phyloP scores from a whole-genome alignment of 2,113 vertebrate genomes.

The Bostrychus sinensis region DNA sequence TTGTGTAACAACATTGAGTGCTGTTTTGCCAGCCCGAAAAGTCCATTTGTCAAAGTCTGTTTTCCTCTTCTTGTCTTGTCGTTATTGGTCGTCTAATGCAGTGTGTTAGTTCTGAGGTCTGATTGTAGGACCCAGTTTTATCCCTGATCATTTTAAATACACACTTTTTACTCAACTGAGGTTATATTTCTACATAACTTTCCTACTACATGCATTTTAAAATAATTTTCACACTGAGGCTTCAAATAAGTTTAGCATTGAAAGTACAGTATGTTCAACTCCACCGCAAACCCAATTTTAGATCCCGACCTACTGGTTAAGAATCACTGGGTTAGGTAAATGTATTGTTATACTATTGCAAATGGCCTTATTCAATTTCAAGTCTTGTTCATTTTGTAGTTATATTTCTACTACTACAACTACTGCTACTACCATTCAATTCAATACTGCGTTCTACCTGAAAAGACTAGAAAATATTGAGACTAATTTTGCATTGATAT shows the following conservation, averaged over 20 bases:
- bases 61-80: conserved; percentile 10
- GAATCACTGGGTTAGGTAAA: too few relatives aligned
- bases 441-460: not conserved
- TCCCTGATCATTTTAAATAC: not conserved
- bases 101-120: conserved; percentile 1
- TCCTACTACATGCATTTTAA: not conserved
- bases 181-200: not conserved
- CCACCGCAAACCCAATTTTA: too few relatives aligned
- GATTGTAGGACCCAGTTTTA: not conserved
- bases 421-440: too few relatives aligned
- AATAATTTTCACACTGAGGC: too few relatives aligned
- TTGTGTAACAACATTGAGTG: not conserved
- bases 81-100: not conserved
- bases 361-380: too few relatives aligned
- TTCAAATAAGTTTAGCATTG: too few relatives aligned
- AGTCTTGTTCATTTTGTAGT: too few relatives aligned
- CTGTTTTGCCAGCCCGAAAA: conserved; percentile 1
- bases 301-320: too few relatives aligned
- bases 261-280: too few relatives aligned
- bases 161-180: not conserved
- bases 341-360: too few relatives aligned
- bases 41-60: conserved; percentile 1
- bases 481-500: not conserved
- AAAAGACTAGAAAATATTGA: not conserved
- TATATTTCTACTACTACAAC: too few relatives aligned